phyloP scores from a whole-genome alignment of 2,888 invertebrate genomes.

The Clostera curtula region DNA sequence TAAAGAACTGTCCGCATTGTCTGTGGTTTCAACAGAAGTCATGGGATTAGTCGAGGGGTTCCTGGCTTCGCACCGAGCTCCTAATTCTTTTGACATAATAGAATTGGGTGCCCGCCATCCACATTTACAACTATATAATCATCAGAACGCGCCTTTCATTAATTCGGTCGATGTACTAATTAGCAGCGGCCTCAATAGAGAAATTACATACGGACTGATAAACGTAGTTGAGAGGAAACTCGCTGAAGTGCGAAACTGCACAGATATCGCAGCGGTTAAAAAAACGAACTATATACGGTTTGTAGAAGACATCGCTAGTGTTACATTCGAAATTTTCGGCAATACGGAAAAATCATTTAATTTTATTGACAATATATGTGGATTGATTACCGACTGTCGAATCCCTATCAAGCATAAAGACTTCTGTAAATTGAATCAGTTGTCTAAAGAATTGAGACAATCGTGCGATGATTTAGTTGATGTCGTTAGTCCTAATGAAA shows the following conservation, averaged over 20 bases:
- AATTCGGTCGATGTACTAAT: slow-evolving; percentile 65
- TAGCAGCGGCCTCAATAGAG: slow-evolving; percentile 65
- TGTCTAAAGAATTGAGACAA: slow-evolving; percentile 60
- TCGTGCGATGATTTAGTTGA: slow-evolving; percentile 65
- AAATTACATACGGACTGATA: slow-evolving; percentile 66
- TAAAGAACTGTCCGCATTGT: slow-evolving; percentile 71
- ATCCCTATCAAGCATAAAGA: slow-evolving; percentile 67
- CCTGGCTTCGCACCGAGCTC: slow-evolving; percentile 60
- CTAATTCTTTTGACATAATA: slow-evolving; percentile 65
- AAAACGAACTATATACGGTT: slow-evolving; percentile 66
- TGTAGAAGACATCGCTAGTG: slow-evolving; percentile 65
- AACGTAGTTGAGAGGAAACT: slow-evolving; percentile 68
- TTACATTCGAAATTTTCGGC: slow-evolving; percentile 66
- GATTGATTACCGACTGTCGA: slow-evolving; percentile 56
- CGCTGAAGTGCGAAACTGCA: slow-evolving; percentile 57
- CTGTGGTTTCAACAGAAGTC: slow-evolving; percentile 76
- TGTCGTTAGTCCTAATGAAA: slow-evolving; percentile 36
- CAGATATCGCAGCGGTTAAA: slow-evolving; percentile 57
- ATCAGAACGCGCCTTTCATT: slow-evolving; percentile 66
- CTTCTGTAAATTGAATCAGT: slow-evolving; percentile 62
- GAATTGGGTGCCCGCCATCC: slow-evolving; percentile 61
- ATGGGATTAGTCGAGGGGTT: slow-evolving; percentile 78
- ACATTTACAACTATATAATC: slow-evolving; percentile 62
- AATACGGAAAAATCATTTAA: slow-evolving; percentile 62
- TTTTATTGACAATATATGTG: slow-evolving; percentile 60